A percentile compares a stretch with the other conserved stretches of the same genome.
Evolutionary conservation across 2,888 invertebrate genomes (phyloP).

Genomic region (Phyto melanocephala): DNA sequence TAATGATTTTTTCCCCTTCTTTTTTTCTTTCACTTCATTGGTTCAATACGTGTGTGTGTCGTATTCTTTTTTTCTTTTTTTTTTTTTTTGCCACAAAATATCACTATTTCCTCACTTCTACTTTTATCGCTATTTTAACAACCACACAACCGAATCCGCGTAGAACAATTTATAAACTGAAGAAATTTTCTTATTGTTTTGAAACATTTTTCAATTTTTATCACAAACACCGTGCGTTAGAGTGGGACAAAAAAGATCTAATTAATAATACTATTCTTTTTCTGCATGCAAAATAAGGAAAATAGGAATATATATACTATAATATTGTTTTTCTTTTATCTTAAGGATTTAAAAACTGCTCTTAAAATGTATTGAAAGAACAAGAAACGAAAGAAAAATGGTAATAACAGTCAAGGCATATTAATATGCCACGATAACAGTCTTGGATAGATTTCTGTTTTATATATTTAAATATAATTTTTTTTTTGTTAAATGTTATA

Average conservation of each 20-base stretch:
- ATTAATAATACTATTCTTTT: neutral
- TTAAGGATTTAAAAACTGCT: too few relatives aligned
- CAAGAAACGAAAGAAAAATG: too few relatives aligned
- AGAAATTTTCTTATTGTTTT: constrained; percentile 62
- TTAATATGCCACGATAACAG: too few relatives aligned
- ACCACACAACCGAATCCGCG: constrained; percentile 64
- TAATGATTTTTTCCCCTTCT: constrained; percentile 62
- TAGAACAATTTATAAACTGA: constrained; percentile 67
- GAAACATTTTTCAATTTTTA: constrained; percentile 40
- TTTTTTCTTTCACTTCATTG: constrained; percentile 40
- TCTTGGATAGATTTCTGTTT: too few relatives aligned
- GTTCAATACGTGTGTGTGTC: constrained; percentile 64
- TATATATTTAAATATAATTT: too few relatives aligned
- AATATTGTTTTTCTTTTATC: too few relatives aligned
- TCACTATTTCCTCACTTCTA: constrained; percentile 42
- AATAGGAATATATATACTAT: too few relatives aligned
- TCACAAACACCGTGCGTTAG: neutral
- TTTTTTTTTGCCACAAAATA: constrained; percentile 56
- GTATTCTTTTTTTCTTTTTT: constrained; percentile 60
- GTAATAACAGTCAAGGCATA: too few relatives aligned
- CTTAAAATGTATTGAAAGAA: too few relatives aligned
- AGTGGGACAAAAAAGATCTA: neutral
- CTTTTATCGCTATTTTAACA: constrained; percentile 29
- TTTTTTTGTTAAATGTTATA: too few relatives aligned
- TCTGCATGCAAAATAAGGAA: constrained; percentile 1